Base-by-base conservation (phyloP, 1,140 invertebrate genomes). In the Dendroctonus ponderosae region DNA sequence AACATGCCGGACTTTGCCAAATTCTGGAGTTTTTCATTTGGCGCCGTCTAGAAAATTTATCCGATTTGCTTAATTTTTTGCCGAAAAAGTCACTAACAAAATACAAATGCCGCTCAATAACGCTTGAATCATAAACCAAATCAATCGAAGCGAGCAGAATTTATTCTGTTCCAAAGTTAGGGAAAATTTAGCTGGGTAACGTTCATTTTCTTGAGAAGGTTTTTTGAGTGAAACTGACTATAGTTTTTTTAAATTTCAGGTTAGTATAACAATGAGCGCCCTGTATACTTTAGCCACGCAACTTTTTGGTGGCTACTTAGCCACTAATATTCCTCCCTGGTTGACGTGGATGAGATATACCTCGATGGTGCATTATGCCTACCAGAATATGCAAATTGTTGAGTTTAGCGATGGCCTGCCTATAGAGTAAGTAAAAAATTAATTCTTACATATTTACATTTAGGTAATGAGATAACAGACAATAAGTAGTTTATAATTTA, bases 321-420 rank as follows among this genome's bases (percentile, higher is more conserved):
- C 91, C 11, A 89, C 90, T 39, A 86, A 88, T 70, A 88, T 94
- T 66, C 89, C 91, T 42, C 79, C 84, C 49, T 91, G 89, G 86
- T 76, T 93, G n/a, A 85, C 86, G 66, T 92, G 91, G 91, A 85
- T 91, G 72, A 85, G 87, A 65, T 92, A 92, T 74, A 82, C 88
- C 51, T 87, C 86, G 43, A 89, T 94, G 85, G 88, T 93, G 11
- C 89, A 93, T 76, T 93, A 92, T 78, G 90, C 91, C 53, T 93
- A 90, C 77, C 88, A 92, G 76, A 92, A 91, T 76, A 91, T 93
- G 89, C 89, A 93, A 79, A 89, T 91, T 67, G 82, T 93, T 7
- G 91, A 94, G 76, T 93, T 93, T 75, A 83, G 84, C 63, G 84
- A 88, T 76, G 90, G 89, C 71, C 80, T 85, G 52, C 83, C 85